These are phyloP conservation scores for Tenthredo mesomela DNA, from an alignment of 2,888 invertebrate species.

Conservation along the genomic window DNA sequence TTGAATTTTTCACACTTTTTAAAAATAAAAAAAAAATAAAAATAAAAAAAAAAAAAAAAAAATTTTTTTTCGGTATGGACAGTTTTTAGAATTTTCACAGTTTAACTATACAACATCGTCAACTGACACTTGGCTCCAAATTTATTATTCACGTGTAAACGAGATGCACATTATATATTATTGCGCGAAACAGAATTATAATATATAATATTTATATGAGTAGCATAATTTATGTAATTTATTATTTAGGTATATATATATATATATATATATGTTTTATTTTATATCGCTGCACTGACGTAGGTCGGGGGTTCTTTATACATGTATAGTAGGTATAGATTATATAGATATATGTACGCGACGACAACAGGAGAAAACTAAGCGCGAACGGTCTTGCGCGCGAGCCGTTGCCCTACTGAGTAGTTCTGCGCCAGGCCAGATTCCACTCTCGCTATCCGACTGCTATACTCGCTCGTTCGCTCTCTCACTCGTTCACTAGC, in stretches of 20 bases:
- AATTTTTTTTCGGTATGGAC: too few species aligned
- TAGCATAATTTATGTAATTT: background rate
- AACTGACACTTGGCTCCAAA: background rate
- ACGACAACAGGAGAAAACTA: slow-evolving; percentile 10
- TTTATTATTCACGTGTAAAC: background rate
- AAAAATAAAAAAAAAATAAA: too few species aligned
- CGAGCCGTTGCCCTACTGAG: slow-evolving; percentile 52
- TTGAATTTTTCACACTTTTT: background rate
- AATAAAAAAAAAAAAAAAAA: too few species aligned
- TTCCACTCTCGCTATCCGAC: slow-evolving; percentile 52
- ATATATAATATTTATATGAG: background rate
- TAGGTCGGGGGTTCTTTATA: slow-evolving; percentile 14
- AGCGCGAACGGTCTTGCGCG: slow-evolving; percentile 44
- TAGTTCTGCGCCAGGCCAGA: slow-evolving; percentile 33
- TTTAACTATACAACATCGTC: background rate
- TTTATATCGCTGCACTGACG: background rate
- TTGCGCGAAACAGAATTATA: background rate
- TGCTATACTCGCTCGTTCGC: background rate
- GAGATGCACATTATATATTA: background rate
- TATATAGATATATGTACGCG: background rate
- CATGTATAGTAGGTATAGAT: background rate
- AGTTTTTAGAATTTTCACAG: too few species aligned
- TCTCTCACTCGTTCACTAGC: background rate
- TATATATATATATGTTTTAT: background rate
- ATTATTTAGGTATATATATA: background rate